These are phyloP conservation scores for Ardeotis arabs DNA, from an alignment of 2,113 vertebrate genomes.

Conservation along the genomic window DNA sequence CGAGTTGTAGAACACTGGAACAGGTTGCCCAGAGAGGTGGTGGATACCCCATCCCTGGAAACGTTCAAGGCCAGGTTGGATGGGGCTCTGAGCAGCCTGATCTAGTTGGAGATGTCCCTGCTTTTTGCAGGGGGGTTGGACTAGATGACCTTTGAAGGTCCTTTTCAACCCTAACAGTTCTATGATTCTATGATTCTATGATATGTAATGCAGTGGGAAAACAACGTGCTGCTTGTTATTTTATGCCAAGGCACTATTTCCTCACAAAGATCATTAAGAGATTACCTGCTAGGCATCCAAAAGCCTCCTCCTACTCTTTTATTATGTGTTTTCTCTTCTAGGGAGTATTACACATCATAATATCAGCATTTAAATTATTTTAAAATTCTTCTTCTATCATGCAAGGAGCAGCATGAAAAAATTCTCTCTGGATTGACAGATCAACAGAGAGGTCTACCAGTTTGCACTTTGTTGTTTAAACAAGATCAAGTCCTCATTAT, in stretches of 20 bases:
- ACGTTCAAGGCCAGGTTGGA: too few species aligned
- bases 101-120: too few species aligned
- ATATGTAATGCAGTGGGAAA: neutral
- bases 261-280: neutral
- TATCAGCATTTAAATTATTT: neutral
- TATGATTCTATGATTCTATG: too few species aligned
- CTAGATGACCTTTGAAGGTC: too few species aligned
- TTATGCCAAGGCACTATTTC: neutral
- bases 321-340: neutral
- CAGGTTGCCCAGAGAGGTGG: too few species aligned
- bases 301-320: neutral
- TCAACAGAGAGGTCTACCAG: neutral
- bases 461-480: slow-evolving; percentile 8
- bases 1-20: too few species aligned
- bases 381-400: neutral
- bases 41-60: too few species aligned
- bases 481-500: slow-evolving; percentile 8
- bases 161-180: too few species aligned
- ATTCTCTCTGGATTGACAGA: neutral
- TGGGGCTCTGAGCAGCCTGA: too few species aligned
- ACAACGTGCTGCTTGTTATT: neutral
- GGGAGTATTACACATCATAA: neutral
- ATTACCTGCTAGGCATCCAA: neutral
- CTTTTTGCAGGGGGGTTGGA: too few species aligned
- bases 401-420: neutral